These are phyloP conservation scores for Augiades crinisus DNA, from an alignment of 2,888 invertebrate species.

Conservation along the genomic window DNA sequence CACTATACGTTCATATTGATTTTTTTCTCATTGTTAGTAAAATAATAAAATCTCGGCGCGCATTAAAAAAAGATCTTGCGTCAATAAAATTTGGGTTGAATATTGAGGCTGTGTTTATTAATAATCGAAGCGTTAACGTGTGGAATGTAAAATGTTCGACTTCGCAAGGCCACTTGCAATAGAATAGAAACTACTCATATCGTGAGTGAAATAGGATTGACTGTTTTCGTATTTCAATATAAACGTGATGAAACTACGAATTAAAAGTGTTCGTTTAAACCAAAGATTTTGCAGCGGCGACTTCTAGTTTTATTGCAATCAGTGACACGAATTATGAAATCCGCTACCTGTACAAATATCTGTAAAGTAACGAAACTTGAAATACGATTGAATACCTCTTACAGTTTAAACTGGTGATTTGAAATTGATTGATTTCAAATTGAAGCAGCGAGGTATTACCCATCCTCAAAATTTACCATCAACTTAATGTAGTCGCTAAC, in stretches of 20 bases:
- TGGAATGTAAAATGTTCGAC: constrained; percentile 78
- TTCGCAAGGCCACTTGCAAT: constrained; percentile 73
- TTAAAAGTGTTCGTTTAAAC: constrained; percentile 14
- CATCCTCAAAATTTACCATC: no score
- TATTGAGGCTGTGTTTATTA: constrained; percentile 74
- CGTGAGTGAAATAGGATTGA: constrained; percentile 75
- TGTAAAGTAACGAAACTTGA: not conserved
- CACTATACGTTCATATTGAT: constrained; percentile 78
- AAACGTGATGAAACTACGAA: constrained; percentile 22
- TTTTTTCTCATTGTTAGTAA: constrained; percentile 78
- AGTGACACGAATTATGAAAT: constrained; percentile 12
- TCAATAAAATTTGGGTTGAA: constrained; percentile 71
- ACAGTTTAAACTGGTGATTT: no score
- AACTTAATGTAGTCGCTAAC: no score
- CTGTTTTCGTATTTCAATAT: constrained; percentile 43
- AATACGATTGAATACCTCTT: not conserved
- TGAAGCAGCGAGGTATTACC: no score
- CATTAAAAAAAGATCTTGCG: constrained; percentile 72
- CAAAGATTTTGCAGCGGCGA: constrained; percentile 10
- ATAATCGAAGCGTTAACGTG: constrained; percentile 79
- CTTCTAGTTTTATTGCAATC: constrained; percentile 12
- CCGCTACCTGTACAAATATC: not conserved
- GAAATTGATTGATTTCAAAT: no score
- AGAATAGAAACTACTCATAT: constrained; percentile 76
- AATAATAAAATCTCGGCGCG: constrained; percentile 69